A percentile compares a stretch with the other conserved stretches of the same genome.
Conservation (phyloP, 1,140 invertebrate genomes). For the Chelonus insularis region DNA sequence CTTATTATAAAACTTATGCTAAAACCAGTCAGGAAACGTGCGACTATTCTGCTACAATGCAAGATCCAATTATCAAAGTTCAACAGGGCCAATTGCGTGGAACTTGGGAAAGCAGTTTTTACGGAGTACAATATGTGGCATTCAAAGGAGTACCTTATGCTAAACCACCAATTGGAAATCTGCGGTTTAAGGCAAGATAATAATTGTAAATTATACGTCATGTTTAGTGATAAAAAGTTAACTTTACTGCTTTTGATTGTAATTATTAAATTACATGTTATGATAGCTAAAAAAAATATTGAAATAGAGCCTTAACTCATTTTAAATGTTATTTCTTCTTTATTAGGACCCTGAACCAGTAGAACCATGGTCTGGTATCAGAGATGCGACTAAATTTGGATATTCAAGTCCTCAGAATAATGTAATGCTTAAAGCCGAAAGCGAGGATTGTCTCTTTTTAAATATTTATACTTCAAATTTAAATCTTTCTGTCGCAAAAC, state of each 20-base stretch:
- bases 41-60: background rate
- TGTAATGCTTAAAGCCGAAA: conserved; percentile 26
- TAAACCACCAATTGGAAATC: conserved; percentile 38
- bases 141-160: conserved; percentile 46
- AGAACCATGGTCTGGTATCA: conserved; percentile 61
- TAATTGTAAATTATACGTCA: no score
- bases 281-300: no score
- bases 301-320: no score
- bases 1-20: no score
- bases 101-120: conserved; percentile 14
- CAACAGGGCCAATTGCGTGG: conserved; percentile 36
- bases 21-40: no score
- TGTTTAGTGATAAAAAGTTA: no score
- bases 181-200: conserved; percentile 68
- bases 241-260: no score
- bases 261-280: no score
- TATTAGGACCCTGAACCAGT: conserved; percentile 63
- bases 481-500: conserved; percentile 22
- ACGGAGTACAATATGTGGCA: conserved; percentile 27
- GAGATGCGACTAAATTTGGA: conserved; percentile 62
- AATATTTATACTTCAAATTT: conserved; percentile 74
- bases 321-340: no score
- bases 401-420: conserved; percentile 55
- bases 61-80: conserved; percentile 9
- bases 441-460: conserved; percentile 81